Conservation (phyloP, 2,888 invertebrate species). For the Cephus runcator region DNA sequence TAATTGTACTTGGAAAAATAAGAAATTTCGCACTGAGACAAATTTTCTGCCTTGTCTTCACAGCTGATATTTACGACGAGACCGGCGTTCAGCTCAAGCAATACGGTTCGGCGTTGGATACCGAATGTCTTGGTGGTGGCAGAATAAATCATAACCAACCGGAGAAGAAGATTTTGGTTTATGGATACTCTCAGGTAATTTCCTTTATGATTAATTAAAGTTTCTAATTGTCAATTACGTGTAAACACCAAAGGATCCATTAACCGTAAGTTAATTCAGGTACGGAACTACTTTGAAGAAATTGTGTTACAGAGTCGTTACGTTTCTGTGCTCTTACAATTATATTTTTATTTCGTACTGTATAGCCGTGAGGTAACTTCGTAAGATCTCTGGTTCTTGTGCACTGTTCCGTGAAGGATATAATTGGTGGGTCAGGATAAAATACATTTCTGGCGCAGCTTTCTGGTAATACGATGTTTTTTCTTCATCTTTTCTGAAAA, state of each 20-base stretch:
- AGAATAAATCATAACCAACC: slow-evolving; percentile 86
- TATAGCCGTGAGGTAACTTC: neutral
- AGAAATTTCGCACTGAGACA: slow-evolving; percentile 1
- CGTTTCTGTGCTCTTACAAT: neutral
- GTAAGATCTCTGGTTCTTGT: neutral
- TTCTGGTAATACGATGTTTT: neutral
- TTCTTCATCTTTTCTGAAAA: neutral
- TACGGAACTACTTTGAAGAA: neutral
- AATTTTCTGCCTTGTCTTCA: neutral
- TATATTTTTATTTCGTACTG: neutral
- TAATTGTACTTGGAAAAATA: neutral
- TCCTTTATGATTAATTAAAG: neutral
- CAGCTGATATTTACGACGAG: slow-evolving; percentile 85
- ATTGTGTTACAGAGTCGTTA: neutral
- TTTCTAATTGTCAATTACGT: neutral
- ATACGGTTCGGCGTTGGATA: slow-evolving; percentile 69
- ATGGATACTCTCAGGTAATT: slow-evolving; percentile 88
- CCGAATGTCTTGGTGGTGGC: slow-evolving; percentile 92
- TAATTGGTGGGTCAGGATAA: neutral
- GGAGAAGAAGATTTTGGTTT: slow-evolving; percentile 84
- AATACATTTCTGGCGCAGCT: neutral
- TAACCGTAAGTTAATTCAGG: neutral
- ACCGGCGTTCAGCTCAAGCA: slow-evolving; percentile 65
- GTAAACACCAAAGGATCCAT: neutral
- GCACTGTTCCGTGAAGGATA: neutral